Evolutionary conservation across 2,888 invertebrate species (phyloP), one percentile per base, ranked within the genome.

Genomic region (Fragum sueziense): DNA sequence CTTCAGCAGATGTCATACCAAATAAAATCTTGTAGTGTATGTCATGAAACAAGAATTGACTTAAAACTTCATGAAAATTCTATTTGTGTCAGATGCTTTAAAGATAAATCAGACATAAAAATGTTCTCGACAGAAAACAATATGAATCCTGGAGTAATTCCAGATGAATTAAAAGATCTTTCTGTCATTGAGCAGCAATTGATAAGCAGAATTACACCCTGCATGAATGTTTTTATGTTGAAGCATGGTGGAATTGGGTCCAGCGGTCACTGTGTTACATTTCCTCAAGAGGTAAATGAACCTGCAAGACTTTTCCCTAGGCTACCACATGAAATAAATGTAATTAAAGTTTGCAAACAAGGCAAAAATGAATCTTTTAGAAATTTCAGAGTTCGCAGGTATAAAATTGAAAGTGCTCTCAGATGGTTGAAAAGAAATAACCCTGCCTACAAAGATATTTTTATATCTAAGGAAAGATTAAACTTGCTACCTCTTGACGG

Each of bases 341-440:
- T 80, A 27, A 69, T 75, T 14, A 68, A 47, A 65, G 75, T 80
- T n/a, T 22, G 83, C 34, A 83, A 71, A 74, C 57, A 76, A 41
- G 83, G 85, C 1, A 77, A 61, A 79, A 82, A 75, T 74, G 75
- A 84, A 65, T 72, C 84, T 0, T 68, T 52, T 14, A 84, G 82
- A 78, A 74, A 85, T 14, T 84, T 84, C 29, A 70, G 34, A 34
- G 79, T 84, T 20, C 76, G 79, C 14, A 33, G 85, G 25, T 47
- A 34, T 27, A 68, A 0, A 54, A 71, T 82, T 54, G 65, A 84
- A 71, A 14, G 52, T 62, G 84, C 79, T n/a, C 68, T 85, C 6
- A 22, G 20, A 20, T 85, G 85, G 85, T 54, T 84, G 9, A 74
- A 84, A 71, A 57, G 1, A 51, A 79, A 85, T 52, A 82, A 85